Evolutionary conservation across 2,797 vertebrate species (phyloP).

Genomic region (Trichosurus vulpecula): DNA sequence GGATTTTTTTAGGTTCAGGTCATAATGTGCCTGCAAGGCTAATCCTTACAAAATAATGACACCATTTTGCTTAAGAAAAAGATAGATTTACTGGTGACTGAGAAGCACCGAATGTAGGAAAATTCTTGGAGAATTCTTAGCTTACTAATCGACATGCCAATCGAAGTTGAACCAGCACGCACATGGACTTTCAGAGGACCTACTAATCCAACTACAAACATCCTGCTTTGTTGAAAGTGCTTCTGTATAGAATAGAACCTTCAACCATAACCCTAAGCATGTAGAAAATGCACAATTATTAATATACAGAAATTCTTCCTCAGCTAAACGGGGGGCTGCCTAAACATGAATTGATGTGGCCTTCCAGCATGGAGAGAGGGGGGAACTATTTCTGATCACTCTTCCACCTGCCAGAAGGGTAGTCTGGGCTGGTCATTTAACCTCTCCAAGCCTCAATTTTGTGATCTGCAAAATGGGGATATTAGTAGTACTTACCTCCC

Average conservation of each 20-base stretch:
- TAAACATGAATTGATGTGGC: neutral
- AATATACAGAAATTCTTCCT: neutral
- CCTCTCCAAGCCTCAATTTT: neutral
- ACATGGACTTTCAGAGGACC: neutral
- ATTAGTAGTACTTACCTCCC: neutral
- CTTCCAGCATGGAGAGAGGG: neutral
- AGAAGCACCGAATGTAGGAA: neutral
- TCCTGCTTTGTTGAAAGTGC: neutral
- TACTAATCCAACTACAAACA: neutral
- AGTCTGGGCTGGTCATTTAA: neutral
- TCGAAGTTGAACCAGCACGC: neutral
- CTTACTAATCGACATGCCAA: neutral
- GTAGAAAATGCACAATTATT: neutral
- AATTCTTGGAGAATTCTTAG: neutral
- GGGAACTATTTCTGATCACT: too few species aligned
- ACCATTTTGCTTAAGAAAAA: neutral
- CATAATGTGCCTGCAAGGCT: neutral
- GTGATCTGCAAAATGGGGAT: neutral
- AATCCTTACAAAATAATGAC: neutral
- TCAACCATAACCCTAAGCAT: neutral
- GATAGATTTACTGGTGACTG: too few species aligned
- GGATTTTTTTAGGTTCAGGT: neutral
- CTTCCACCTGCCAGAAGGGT: neutral
- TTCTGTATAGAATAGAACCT: neutral
- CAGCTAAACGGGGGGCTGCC: neutral